Base-by-base conservation (phyloP, 2,888 invertebrate genomes). In the Scaptomyza polygonia region DNA sequence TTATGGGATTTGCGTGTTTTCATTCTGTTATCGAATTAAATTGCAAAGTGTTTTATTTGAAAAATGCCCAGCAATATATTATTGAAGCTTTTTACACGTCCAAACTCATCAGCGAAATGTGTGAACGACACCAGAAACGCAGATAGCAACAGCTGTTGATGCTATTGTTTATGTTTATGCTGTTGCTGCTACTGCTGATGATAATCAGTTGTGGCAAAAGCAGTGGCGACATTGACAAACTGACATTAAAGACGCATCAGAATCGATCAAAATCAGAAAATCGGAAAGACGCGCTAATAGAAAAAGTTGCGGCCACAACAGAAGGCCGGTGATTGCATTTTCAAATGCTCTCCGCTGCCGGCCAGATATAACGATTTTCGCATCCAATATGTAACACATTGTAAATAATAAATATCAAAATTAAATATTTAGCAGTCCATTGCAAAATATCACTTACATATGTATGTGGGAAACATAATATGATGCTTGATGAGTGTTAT, bases 171-270 rank as follows among this genome's bases (percentile, higher is more conserved):
- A 16, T 30, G 29, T 27, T 42, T 34, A 16, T 30, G 29, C 18
- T 78, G 57, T 14, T 43, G 43, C 27, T 43, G 48, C 25, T 44
- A 34, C 43, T 69, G 70, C 43, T 69, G 70, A 67, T 79, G 63
- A 79, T 72, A 67, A 71, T 79, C 70, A 62, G 71, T 36, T 62
- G 56, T 44, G 55, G 51, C n/a, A 8, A 9, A 34, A 48, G 39
- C 45, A 18, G 32, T 47, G 32, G 30, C 39, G 64, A 65, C 39
- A 55, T 64, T 67, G 69, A 75, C 67, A 72, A 81, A 81, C 69
- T 83, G 76, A 71, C 73, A 82, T 82, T 71, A 82, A 82, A 83
- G 86, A 83, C 73, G 55, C 86, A 82, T 82, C 81, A 82, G 82
- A 76, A 86, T 80, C 76, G 73, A 78, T 86, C 86, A 83, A 76